Percentiles rank a stretch among this genome's conserved stretches.
phyloP scores from a whole-genome alignment of 2,888 invertebrate species.

The Glaucopsyche alexis region DNA sequence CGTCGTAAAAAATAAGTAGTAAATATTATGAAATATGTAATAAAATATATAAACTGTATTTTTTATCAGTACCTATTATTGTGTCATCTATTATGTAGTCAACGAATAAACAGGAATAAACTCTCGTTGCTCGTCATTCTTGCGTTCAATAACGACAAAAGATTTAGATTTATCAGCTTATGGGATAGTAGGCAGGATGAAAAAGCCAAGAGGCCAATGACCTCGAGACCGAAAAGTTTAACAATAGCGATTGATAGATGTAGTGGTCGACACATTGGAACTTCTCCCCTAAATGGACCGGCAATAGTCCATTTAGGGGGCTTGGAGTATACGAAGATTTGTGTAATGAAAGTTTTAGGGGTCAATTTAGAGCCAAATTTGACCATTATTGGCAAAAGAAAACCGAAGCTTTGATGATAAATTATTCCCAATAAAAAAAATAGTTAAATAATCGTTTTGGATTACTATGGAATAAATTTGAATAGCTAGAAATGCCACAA shows the following conservation, averaged over 20 bases:
- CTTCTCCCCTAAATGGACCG: background rate
- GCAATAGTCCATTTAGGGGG: background rate
- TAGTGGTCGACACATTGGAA: background rate
- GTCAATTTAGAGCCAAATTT: background rate
- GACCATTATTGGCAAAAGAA: no score
- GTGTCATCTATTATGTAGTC: no score
- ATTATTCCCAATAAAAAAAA: no score
- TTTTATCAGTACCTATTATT: no score
- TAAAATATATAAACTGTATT: no score
- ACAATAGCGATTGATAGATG: background rate
- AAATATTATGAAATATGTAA: no score
- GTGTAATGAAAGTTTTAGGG: background rate
- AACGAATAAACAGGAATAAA: no score
- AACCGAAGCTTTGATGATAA: no score
- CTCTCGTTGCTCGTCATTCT: no score
- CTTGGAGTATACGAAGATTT: background rate
- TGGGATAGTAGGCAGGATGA: background rate
- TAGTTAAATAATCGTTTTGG: no score
- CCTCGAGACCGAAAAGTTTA: background rate
- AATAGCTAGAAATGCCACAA: background rate
- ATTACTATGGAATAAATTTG: background rate
- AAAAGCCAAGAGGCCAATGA: background rate
- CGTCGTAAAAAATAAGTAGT: no score
- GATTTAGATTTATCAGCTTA: background rate
- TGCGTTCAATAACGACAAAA: background rate